phyloP scores from a whole-genome alignment of 1,140 invertebrate genomes.

The Musca domestica region DNA sequence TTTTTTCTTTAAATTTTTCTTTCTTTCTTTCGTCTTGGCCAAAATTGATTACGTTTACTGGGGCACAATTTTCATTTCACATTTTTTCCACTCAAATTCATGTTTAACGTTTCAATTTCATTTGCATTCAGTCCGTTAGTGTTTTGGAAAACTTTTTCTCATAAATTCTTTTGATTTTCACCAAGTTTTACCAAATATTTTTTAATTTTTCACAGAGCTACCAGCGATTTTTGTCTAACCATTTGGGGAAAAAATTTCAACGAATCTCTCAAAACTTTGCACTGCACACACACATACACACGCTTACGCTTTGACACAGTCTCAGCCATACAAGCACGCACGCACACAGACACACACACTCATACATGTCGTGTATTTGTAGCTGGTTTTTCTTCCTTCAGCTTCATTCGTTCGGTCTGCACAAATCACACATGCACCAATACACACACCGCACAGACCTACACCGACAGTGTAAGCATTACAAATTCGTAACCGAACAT shows the following conservation, averaged over 20 bases:
- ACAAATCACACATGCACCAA: too few species aligned
- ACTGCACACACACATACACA: background rate
- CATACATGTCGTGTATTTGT: conserved; percentile 8
- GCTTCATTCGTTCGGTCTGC: conserved; percentile 2
- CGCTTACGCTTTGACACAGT: conserved; percentile 26
- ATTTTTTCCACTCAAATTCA: conserved; percentile 4
- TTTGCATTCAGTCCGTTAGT: background rate
- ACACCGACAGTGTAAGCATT: too few species aligned
- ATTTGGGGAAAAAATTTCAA: conserved; percentile 32
- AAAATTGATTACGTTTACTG: background rate
- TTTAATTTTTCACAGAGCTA: conserved; percentile 28
- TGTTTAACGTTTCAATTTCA: conserved; percentile 1
- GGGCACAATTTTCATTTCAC: conserved; percentile 6
- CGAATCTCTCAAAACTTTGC: conserved; percentile 25
- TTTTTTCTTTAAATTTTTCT: background rate
- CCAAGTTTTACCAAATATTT: conserved; percentile 26
- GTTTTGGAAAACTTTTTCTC: conserved; percentile 6
- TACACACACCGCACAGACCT: too few species aligned
- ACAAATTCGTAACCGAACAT: too few species aligned
- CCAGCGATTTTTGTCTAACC: conserved; percentile 31
- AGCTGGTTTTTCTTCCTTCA: conserved; percentile 1
- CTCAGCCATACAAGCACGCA: background rate
- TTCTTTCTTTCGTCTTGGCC: background rate
- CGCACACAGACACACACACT: conserved; percentile 24
- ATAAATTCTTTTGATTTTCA: conserved; percentile 19